Conservation (phyloP, 2,113 vertebrate genomes). For the Montifringilla adamsi region DNA sequence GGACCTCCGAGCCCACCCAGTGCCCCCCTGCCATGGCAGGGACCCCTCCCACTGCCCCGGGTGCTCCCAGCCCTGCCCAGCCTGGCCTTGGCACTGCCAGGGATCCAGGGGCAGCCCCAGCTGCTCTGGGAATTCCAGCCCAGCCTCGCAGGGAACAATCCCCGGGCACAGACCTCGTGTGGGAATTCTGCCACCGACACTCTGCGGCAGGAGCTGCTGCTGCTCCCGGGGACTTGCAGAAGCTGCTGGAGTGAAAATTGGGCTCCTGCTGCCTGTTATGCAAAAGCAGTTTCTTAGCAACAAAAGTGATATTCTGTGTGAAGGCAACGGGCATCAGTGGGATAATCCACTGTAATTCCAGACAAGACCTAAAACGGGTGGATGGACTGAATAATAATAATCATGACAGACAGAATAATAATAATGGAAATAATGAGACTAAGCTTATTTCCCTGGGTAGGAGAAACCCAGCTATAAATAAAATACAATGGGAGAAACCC, state of each 20-base stretch:
- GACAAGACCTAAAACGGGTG: neutral
- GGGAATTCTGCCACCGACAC: neutral
- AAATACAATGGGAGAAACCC: neutral
- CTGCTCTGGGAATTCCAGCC: neutral
- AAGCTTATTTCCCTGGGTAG: neutral
- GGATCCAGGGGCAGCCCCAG: neutral
- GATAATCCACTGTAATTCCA: constrained; percentile 55
- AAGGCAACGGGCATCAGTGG: constrained; percentile 3
- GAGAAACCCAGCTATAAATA: constrained; percentile 7
- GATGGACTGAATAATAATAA: constrained; percentile 2
- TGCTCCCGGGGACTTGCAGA: neutral
- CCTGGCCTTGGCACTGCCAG: neutral
- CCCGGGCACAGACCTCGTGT: accelerated
- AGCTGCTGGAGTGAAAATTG: neutral
- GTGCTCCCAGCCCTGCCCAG: neutral
- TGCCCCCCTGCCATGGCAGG: neutral
- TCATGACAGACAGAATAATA: neutral
- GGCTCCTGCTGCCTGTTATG: constrained; percentile 10
- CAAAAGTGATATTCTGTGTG: neutral
- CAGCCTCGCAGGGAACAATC: neutral
- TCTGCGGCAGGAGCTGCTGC: neutral
- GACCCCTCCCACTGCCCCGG: neutral
- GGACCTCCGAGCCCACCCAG: accelerated
- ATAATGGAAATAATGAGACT: neutral
- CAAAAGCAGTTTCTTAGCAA: constrained; percentile 64